Evolutionary conservation across 2,797 vertebrate species (phyloP), one percentile per base, ranked within the genome.

Genomic region (Chrysocyon brachyurus): DNA sequence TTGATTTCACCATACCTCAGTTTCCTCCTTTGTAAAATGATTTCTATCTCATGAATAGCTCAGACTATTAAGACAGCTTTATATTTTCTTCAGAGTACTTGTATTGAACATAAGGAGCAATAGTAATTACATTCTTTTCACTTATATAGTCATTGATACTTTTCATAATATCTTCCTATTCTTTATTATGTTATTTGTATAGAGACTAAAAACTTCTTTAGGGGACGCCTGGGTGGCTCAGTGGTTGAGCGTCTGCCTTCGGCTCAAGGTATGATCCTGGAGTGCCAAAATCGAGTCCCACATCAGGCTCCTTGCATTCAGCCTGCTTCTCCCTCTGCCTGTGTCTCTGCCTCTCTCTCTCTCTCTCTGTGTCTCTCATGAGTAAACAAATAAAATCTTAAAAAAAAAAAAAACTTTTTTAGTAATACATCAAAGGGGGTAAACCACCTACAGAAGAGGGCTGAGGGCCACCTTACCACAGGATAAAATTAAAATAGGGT

Each of bases 21-120:
- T 94, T 66, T 96, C 17, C 4, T 90, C 59, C 24, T 79, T 86
- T 86, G 46, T 90, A 89, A 92, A 82, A 90, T 94, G 16, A 79
- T 96, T 97, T 84, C 49, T 59, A 16, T 92, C 73, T 93, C 24
- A 61, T 86, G 52, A 92, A 70, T 68, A 63, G 66, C 54, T 86
- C 24, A 87, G 73, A 63, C 28, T 49, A 64, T 63, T 77, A 56
- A 52, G 49, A 90, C 81, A 82, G 19, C 61, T 83, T 83, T 95
- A 46, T 87, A 57, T 96, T 91, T 94, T 94, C 46, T 83, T 70
- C 21, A 77, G 15, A 96, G 40, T 46, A 59, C 21, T 75, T 92
- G 64, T 88, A 84, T 56, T 95, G 90, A 90, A 54, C 90, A 63
- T 85, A 19, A 83, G 82, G 2, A 26, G 11, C 56, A 78, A 2